Evolutionary conservation across 2,888 invertebrate genomes (phyloP).

Genomic region (Troglohyphantes excavatus): DNA sequence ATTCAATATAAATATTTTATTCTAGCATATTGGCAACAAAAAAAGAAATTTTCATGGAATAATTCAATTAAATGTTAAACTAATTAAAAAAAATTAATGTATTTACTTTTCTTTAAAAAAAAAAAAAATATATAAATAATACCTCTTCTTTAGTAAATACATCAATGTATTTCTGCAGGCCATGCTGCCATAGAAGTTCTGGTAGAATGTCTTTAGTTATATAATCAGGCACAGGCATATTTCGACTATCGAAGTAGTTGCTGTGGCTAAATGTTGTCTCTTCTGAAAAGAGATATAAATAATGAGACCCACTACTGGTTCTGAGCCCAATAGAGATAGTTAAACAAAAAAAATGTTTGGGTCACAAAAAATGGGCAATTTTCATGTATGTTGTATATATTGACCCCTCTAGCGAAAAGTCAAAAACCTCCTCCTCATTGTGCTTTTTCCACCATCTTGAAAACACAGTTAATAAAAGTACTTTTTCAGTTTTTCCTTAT

Average conservation of each 20-base stretch:
- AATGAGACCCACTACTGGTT: too few species aligned
- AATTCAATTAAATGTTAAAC: neutral
- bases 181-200: constrained; percentile 31
- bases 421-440: too few species aligned
- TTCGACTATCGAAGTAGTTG: constrained; percentile 62
- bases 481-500: too few species aligned
- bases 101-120: neutral
- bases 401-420: too few species aligned
- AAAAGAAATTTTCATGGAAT: neutral
- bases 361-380: too few species aligned
- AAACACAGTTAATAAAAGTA: too few species aligned
- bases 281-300: constrained; percentile 16
- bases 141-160: constrained; percentile 62
- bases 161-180: constrained; percentile 46
- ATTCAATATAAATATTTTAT: neutral
- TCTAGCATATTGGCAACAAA: too few species aligned
- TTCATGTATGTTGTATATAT: too few species aligned
- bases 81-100: neutral
- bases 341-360: too few species aligned
- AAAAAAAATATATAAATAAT: neutral
- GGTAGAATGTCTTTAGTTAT: constrained; percentile 38
- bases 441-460: too few species aligned
- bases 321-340: too few species aligned
- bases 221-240: neutral
- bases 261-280: constrained; percentile 55